Conservation (phyloP, 2,113 vertebrate genomes). For the Ageneiosus marmoratus region DNA sequence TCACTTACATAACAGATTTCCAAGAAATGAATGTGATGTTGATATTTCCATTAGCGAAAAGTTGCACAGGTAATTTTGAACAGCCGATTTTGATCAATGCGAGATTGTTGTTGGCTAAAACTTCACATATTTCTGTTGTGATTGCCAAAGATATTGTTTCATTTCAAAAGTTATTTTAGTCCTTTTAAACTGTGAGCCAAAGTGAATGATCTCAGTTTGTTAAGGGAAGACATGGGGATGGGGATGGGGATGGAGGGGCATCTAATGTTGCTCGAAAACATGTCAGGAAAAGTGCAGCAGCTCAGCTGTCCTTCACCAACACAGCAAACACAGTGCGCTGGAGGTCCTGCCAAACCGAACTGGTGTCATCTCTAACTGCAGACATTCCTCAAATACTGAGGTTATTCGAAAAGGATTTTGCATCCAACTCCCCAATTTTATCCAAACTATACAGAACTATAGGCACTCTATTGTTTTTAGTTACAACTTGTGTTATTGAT, state of each 20-base stretch:
- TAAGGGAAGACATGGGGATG: neutral
- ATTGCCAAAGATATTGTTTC: conserved; percentile 8
- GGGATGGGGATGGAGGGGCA: neutral
- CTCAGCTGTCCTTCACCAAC: conserved; percentile 52
- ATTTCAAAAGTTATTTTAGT: conserved; percentile 27
- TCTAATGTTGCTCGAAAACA: conserved; percentile 5
- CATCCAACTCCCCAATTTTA: neutral
- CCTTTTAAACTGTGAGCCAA: neutral
- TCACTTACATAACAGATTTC: neutral
- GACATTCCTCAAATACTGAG: conserved; percentile 40
- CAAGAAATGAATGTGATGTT: neutral
- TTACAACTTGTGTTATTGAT: no score
- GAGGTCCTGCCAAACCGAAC: conserved; percentile 33
- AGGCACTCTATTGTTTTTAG: no score
- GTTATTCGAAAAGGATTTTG: conserved; percentile 30
- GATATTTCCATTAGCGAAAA: conserved; percentile 11
- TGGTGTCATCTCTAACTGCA: conserved; percentile 59
- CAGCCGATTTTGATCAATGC: conserved; percentile 13
- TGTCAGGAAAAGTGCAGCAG: neutral
- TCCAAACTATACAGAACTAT: neutral
- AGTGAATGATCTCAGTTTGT: neutral
- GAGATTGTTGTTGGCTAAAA: neutral
- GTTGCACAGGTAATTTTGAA: neutral
- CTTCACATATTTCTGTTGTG: conserved; percentile 7
- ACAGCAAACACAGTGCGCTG: conserved; percentile 57